These are phyloP conservation scores for Platysteira castanea DNA, from an alignment of 2,113 vertebrate species.

Conservation along the genomic window DNA sequence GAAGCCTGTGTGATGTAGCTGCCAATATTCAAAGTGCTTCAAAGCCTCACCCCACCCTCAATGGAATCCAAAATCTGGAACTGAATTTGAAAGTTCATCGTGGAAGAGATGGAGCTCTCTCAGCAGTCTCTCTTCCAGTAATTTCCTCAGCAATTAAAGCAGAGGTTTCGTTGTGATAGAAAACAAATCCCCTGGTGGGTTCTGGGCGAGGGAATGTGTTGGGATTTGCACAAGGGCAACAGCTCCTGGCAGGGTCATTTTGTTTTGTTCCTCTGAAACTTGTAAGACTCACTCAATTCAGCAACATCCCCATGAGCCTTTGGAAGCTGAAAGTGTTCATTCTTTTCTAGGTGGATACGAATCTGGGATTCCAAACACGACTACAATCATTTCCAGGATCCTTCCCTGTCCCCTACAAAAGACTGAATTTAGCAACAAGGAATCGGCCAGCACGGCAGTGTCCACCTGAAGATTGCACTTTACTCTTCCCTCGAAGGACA, in stretches of 20 bases:
- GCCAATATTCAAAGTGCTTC: neutral
- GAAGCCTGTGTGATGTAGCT: neutral
- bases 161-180: neutral
- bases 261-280: neutral
- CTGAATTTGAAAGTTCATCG: neutral
- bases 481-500: neutral
- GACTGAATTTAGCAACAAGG: neutral
- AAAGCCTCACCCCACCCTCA: neutral
- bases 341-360: constrained; percentile 74
- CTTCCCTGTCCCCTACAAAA: constrained; percentile 14
- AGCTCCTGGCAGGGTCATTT: neutral
- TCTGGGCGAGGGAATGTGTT: neutral
- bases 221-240: neutral
- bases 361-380: constrained; percentile 56
- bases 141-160: neutral
- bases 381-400: constrained; percentile 35
- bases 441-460: neutral
- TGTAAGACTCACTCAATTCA: neutral
- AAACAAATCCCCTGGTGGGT: neutral
- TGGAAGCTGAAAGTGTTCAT: neutral
- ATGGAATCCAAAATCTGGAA: neutral
- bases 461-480: neutral
- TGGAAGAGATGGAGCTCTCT: neutral
- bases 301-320: neutral
- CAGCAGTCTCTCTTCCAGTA: neutral